These are phyloP conservation scores for Trogon surrucura DNA, from an alignment of 2,113 vertebrate genomes.

Conservation along the genomic window DNA sequence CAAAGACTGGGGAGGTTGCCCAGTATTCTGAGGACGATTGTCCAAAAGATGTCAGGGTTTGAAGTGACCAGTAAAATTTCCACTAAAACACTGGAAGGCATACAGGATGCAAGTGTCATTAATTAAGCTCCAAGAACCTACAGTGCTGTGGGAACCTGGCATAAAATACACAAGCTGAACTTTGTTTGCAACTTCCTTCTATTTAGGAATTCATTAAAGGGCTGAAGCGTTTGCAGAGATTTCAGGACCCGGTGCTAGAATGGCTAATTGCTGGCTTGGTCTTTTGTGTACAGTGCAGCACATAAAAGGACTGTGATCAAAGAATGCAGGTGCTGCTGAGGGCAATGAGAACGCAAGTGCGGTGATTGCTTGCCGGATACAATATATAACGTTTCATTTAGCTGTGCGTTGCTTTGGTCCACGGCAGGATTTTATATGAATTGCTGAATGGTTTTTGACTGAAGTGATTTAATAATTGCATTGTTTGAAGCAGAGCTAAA, in stretches of 20 bases:
- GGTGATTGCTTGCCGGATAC: slow-evolving; percentile 44
- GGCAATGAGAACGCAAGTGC: slow-evolving; percentile 23
- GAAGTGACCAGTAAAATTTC: slow-evolving; percentile 73
- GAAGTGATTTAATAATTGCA: not conserved
- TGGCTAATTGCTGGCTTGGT: slow-evolving; percentile 61
- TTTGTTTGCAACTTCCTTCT: slow-evolving; percentile 67
- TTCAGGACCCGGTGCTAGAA: slow-evolving; percentile 47
- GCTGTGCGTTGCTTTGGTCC: not conserved
- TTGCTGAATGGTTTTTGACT: slow-evolving; percentile 1
- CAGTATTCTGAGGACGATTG: slow-evolving; percentile 55
- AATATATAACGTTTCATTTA: slow-evolving; percentile 33
- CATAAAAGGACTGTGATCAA: slow-evolving; percentile 70
- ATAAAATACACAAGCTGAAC: slow-evolving; percentile 56
- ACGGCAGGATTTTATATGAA: not conserved
- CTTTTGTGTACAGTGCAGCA: slow-evolving; percentile 46
- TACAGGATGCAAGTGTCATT: slow-evolving; percentile 73
- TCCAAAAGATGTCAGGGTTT: slow-evolving; percentile 61
- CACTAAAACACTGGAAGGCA: slow-evolving; percentile 65
- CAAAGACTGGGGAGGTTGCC: slow-evolving; percentile 53
- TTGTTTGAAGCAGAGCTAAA: slow-evolving; percentile 7
- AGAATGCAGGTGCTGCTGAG: slow-evolving; percentile 66
- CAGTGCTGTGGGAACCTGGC: slow-evolving; percentile 77
- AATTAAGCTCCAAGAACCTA: slow-evolving; percentile 76
- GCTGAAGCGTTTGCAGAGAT: slow-evolving; percentile 35
- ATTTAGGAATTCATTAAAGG: slow-evolving; percentile 62